These are phyloP conservation scores for Micoletzkya japonica DNA, from an alignment of 2,888 invertebrate genomes.

Conservation along the genomic window DNA sequence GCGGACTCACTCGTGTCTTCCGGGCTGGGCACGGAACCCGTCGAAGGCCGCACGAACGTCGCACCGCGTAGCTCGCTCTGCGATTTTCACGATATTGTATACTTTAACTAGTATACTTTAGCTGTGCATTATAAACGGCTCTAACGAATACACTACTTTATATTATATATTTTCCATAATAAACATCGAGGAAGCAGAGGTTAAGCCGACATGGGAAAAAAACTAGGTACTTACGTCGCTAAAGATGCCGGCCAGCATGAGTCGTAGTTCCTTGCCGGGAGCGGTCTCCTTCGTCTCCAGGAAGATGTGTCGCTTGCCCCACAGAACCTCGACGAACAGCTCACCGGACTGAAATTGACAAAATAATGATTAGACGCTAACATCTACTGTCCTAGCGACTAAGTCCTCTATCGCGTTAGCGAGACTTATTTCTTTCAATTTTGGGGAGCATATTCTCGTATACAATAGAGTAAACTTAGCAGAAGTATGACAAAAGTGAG, in stretches of 20 bases:
- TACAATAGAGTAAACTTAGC: too few relatives aligned
- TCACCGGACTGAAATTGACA: conserved; percentile 8
- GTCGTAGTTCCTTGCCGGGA: not conserved
- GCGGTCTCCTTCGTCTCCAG: conserved; percentile 15
- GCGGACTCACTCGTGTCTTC: not conserved
- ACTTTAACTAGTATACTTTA: too few relatives aligned
- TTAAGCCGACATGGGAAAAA: too few relatives aligned
- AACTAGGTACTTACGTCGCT: not conserved
- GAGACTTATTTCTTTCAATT: too few relatives aligned
- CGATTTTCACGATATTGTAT: too few relatives aligned
- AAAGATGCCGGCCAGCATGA: conserved; percentile 8
- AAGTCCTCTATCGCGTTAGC: too few relatives aligned
- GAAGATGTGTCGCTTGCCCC: conserved; percentile 21
- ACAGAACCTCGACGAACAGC: conserved; percentile 18
- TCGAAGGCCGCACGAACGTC: not conserved
- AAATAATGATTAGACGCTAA: not conserved
- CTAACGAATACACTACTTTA: too few relatives aligned
- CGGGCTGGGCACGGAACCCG: not conserved
- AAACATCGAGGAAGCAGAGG: too few relatives aligned
- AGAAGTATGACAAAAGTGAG: too few relatives aligned
- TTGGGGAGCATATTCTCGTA: too few relatives aligned
- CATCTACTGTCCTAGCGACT: too few relatives aligned
- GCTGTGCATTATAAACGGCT: too few relatives aligned
- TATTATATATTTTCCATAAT: not conserved
- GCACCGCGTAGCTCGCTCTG: not conserved